Conservation (phyloP, 1,140 invertebrate genomes). For the Steinernema feltiae region DNA sequence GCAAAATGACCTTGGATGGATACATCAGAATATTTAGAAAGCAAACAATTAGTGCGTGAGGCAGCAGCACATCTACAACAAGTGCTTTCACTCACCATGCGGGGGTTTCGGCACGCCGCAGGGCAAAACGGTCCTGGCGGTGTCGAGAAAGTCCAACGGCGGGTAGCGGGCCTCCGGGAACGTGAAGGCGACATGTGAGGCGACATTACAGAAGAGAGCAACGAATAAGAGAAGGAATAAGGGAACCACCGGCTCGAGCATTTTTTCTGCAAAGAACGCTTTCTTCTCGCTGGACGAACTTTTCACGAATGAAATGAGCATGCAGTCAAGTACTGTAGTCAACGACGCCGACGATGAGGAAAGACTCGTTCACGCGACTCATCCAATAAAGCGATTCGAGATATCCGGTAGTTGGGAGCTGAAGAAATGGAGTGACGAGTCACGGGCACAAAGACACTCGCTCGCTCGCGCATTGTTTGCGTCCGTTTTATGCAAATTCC, state of each 20-base stretch:
- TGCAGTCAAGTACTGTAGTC: not conserved
- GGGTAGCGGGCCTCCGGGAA: conserved; percentile 65
- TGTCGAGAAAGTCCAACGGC: conserved; percentile 88
- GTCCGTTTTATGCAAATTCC: not conserved
- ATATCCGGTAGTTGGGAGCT: not conserved
- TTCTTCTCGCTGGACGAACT: no score
- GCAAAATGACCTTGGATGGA: no score
- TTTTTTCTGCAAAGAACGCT: not conserved
- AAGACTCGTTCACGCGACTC: not conserved
- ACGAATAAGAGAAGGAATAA: conserved; percentile 18
- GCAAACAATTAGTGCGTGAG: not conserved
- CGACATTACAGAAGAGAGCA: not conserved
- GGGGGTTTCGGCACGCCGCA: conserved; percentile 81
- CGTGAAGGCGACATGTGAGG: conserved; percentile 57
- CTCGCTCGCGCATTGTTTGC: not conserved
- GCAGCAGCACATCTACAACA: not conserved
- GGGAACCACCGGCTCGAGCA: not conserved
- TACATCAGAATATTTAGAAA: not conserved
- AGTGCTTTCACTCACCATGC: conserved; percentile 42
- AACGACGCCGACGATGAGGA: not conserved
- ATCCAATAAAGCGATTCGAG: conserved; percentile 6
- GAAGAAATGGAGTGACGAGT: not conserved
- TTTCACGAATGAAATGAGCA: not conserved
- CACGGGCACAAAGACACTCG: not conserved
- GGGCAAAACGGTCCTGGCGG: conserved; percentile 76